Evolutionary conservation across 2,113 vertebrate species (phyloP).

Genomic region (Rhinichthys klamathensis): DNA sequence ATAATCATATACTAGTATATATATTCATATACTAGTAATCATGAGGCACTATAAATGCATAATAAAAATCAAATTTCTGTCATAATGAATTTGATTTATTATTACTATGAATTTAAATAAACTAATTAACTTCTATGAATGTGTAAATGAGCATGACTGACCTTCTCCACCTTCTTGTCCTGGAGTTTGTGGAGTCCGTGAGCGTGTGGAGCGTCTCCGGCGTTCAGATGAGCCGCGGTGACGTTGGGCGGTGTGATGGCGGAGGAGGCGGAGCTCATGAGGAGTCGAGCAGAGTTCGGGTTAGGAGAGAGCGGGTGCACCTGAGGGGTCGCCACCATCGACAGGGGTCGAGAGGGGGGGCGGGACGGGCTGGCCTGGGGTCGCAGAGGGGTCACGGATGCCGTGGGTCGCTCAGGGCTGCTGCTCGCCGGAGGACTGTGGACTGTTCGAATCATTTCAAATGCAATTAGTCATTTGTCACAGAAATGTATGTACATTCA

Average conservation of each 20-base stretch:
- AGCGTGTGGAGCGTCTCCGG: constrained; percentile 74
- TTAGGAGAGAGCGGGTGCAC: constrained; percentile 63
- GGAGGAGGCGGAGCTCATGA: constrained; percentile 72
- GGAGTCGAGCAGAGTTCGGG: constrained; percentile 67
- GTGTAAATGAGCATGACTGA: constrained; percentile 58
- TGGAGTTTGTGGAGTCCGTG: constrained; percentile 76
- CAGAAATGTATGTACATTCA: too few species aligned
- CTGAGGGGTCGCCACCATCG: constrained; percentile 83
- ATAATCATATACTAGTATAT: too few species aligned
- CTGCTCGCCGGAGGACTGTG: constrained; percentile 82
- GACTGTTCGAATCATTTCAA: constrained; percentile 52
- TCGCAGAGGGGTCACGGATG: constrained; percentile 84
- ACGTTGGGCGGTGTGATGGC: constrained; percentile 91
- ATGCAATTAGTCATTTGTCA: too few species aligned
- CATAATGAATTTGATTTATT: too few species aligned
- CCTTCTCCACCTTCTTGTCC: constrained; percentile 91
- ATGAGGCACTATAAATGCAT: too few species aligned
- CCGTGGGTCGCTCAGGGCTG: constrained; percentile 83
- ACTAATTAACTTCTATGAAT: too few species aligned
- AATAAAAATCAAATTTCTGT: too few species aligned
- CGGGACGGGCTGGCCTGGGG: constrained; percentile 88
- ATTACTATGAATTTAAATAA: too few species aligned
- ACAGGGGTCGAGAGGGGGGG: constrained; percentile 83
- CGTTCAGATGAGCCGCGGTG: constrained; percentile 83
- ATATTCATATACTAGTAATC: too few species aligned